These are phyloP conservation scores for Andrena dorsata DNA, from an alignment of 2,888 invertebrate genomes.

Conservation along the genomic window DNA sequence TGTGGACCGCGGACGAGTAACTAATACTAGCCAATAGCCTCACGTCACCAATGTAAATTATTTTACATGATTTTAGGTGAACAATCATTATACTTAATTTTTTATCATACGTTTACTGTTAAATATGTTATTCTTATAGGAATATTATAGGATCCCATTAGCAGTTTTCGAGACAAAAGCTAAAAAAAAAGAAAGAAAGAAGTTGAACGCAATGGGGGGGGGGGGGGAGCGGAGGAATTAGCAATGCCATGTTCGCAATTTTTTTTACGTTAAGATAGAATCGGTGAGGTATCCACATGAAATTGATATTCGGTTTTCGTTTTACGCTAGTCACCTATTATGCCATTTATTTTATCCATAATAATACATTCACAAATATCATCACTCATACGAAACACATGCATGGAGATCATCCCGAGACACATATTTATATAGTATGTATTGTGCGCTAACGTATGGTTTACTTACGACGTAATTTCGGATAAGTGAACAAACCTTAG, in stretches of 20 bases:
- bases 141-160: conserved; percentile 74
- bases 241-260: conserved; percentile 51
- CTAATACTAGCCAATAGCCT: conserved; percentile 80
- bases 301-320: conserved; percentile 68
- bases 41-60: conserved; percentile 81
- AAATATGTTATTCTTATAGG: conserved; percentile 82
- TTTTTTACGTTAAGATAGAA: conserved; percentile 27
- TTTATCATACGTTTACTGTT: conserved; percentile 79
- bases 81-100: conserved; percentile 80
- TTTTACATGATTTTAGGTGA: conserved; percentile 76
- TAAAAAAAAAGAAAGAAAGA: conserved; percentile 28
- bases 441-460: conserved; percentile 59
- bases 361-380: conserved; percentile 56
- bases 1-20: conserved; percentile 71
- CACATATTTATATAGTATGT: conserved; percentile 52
- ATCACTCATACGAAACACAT: conserved; percentile 54
- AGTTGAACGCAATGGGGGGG: conserved; percentile 43
- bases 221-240: conserved; percentile 23
- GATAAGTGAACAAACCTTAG: conserved; percentile 53
- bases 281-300: conserved; percentile 35
- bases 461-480: conserved; percentile 54
- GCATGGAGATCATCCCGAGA: conserved; percentile 48
- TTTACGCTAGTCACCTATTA: conserved; percentile 76
- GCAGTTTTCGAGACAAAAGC: conserved; percentile 55
- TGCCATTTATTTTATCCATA: conserved; percentile 73